Evolutionary conservation across 2,888 invertebrate species (phyloP).

Genomic region (Buathra laborator): DNA sequence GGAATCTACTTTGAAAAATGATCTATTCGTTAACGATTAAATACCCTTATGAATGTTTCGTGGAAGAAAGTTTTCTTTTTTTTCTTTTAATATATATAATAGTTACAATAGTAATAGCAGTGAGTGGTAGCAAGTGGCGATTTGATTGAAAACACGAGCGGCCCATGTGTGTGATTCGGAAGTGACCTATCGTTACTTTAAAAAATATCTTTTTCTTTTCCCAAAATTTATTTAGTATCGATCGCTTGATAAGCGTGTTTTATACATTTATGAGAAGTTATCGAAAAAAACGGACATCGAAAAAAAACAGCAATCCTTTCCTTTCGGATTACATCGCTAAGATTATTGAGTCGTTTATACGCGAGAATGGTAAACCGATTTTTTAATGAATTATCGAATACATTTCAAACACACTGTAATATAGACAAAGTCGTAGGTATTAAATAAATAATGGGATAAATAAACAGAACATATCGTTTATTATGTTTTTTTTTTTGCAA

Average conservation of each 20-base stretch:
- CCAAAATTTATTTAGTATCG: background rate
- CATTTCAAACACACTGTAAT: background rate
- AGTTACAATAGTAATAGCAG: constrained; percentile 48
- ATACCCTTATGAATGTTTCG: background rate
- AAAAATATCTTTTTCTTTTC: constrained; percentile 1
- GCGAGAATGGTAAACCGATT: background rate
- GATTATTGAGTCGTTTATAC: background rate
- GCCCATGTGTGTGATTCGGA: constrained; percentile 11
- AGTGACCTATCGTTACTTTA: constrained; percentile 1
- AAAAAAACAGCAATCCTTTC: background rate
- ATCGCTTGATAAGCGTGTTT: background rate
- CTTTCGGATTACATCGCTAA: background rate
- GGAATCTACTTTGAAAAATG: background rate
- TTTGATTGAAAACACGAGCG: constrained; percentile 1
- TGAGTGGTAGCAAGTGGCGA: constrained; percentile 53
- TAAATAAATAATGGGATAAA: constrained; percentile 1
- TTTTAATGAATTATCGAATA: background rate
- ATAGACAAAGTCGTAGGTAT: background rate
- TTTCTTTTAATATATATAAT: constrained; percentile 7
- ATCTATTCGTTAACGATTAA: constrained; percentile 9
- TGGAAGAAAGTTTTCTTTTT: constrained; percentile 47
- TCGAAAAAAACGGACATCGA: background rate
- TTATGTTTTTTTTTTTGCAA: background rate
- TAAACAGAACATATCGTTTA: background rate
- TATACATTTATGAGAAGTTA: background rate